Evolutionary conservation across 23 tunicate genomes (phyloP).

Genomic region (Oikopleura dioica): DNA sequence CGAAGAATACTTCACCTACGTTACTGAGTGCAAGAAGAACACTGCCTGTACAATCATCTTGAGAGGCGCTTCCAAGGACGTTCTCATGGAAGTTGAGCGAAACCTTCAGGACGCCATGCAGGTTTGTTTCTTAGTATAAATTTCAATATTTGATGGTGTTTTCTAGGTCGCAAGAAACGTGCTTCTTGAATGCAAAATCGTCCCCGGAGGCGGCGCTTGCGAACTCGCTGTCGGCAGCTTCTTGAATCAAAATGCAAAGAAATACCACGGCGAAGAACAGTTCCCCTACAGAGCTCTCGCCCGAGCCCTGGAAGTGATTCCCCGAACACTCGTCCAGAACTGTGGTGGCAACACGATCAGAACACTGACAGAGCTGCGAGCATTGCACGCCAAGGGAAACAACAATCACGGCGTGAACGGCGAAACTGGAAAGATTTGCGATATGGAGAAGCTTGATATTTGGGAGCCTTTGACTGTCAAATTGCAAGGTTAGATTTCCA

Average conservation of each 20-base stretch:
- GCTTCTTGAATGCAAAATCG: constrained; percentile 50
- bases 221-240: constrained; percentile 47
- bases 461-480: constrained; percentile 88
- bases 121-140: too few relatives aligned
- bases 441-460: constrained; percentile 46
- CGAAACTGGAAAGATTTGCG: constrained; percentile 42
- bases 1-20: constrained; percentile 82
- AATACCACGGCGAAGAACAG: constrained; percentile 50
- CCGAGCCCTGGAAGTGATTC: constrained; percentile 70
- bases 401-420: constrained; percentile 67
- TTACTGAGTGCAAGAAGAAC: constrained; percentile 63
- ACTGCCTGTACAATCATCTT: constrained; percentile 84
- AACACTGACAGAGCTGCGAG: constrained; percentile 46
- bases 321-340: constrained; percentile 68
- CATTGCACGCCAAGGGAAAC: constrained; percentile 45
- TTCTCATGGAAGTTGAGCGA: constrained; percentile 79
- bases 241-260: background rate
- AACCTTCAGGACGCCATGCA: constrained; percentile 95
- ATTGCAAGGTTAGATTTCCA: constrained; percentile 40
- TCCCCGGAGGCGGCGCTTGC: constrained; percentile 96
- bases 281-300: constrained; percentile 88
- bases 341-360: constrained; percentile 86
- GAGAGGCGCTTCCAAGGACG: constrained; percentile 84
- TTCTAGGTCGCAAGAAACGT: constrained; percentile 85
- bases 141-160: too few relatives aligned